Evolutionary conservation across 2,797 vertebrate genomes (phyloP).

Genomic region (Anabacerthia variegaticeps): DNA sequence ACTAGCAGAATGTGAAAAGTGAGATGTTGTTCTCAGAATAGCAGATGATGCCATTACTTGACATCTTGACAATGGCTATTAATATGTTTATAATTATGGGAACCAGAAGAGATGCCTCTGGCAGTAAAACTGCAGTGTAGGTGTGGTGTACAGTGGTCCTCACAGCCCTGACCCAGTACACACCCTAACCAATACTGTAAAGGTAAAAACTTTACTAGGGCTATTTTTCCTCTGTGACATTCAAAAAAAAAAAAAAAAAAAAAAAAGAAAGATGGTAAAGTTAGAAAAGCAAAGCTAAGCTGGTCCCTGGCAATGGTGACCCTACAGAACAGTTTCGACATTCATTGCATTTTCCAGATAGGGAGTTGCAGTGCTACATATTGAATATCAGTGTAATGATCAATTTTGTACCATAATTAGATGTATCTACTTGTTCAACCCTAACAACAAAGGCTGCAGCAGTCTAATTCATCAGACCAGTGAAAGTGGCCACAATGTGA

Average conservation of each 20-base stretch:
- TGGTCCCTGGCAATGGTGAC: background rate
- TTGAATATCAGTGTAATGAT: background rate
- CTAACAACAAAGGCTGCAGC: background rate
- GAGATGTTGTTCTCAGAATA: background rate
- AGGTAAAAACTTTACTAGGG: background rate
- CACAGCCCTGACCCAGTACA: background rate
- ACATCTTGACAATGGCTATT: rapidly evolving
- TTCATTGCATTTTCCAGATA: background rate
- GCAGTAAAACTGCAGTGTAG: background rate
- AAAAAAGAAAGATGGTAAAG: background rate
- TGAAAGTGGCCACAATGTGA: background rate
- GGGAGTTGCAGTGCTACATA: background rate
- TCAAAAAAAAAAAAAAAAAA: background rate
- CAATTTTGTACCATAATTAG: background rate
- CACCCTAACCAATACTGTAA: background rate
- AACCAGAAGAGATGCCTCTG: background rate
- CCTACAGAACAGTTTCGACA: background rate
- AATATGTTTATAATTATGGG: background rate
- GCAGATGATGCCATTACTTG: background rate
- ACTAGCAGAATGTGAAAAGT: background rate
- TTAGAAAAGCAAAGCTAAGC: background rate
- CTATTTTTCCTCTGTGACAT: background rate
- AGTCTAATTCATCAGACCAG: background rate
- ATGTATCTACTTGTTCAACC: background rate
- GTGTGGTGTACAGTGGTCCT: background rate